Conservation (phyloP, 1,140 invertebrate species). For the Phymastichus coffea region DNA sequence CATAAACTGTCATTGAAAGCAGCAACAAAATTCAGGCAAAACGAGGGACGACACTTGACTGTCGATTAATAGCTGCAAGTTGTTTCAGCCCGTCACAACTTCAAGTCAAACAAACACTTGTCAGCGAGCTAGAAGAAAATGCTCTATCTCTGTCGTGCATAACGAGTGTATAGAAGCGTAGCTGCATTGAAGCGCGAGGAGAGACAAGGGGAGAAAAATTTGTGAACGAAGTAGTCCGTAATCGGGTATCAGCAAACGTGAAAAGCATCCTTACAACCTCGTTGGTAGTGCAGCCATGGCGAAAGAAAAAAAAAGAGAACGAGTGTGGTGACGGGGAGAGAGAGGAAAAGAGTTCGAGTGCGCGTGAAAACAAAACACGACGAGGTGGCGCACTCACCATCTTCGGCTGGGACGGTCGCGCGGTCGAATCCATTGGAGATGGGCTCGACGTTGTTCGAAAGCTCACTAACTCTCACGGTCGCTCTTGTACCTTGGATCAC, state of each 20-base stretch:
- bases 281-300: too few species aligned
- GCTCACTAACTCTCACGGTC: constrained; percentile 36
- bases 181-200: too few species aligned
- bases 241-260: too few species aligned
- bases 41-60: constrained; percentile 18
- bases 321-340: neutral
- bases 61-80: neutral
- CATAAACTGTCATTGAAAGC: too few species aligned
- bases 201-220: neutral
- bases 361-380: neutral
- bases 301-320: neutral
- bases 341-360: constrained; percentile 1
- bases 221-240: neutral
- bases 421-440: constrained; percentile 35
- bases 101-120: constrained; percentile 12
- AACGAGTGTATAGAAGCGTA: too few species aligned
- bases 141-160: too few species aligned
- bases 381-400: constrained; percentile 45
- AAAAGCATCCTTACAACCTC: too few species aligned
- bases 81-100: constrained; percentile 7
- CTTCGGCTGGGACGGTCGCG: constrained; percentile 43
- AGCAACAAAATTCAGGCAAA: too few species aligned
- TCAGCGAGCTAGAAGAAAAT: neutral
- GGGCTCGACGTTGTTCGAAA: constrained; percentile 35
- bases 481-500: constrained; percentile 28